Percentiles rank a stretch among this genome's conserved stretches.
Evolutionary conservation across 2,113 vertebrate species (phyloP).

Genomic region (Bubo blakistoni): DNA sequence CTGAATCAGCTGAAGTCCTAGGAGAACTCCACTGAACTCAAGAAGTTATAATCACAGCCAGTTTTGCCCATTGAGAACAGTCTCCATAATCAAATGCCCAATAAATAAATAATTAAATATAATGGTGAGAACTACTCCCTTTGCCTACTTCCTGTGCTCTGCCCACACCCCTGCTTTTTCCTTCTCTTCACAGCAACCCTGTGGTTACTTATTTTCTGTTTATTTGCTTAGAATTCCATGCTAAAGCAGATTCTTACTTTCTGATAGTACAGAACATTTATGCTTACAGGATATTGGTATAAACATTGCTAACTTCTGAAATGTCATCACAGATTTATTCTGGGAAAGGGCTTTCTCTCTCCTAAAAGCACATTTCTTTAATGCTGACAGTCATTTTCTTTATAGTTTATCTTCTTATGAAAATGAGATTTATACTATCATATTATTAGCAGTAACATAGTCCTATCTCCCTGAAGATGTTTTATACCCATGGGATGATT

Average conservation of each 20-base stretch:
- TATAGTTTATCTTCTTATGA: not conserved
- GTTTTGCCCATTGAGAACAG: not conserved
- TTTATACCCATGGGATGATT: not conserved
- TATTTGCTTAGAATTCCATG: not conserved
- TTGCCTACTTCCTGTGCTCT: not conserved
- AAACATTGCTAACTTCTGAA: not conserved
- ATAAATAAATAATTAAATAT: not conserved
- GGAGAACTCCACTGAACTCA: not conserved
- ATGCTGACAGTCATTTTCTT: not conserved
- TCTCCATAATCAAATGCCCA: not conserved
- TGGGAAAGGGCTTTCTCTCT: not conserved
- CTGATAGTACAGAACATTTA: not conserved
- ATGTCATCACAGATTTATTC: not conserved
- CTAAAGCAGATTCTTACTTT: not conserved
- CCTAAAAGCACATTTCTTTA: not conserved
- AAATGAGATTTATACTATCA: not conserved
- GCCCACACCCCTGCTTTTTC: not conserved
- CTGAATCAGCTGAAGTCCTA: not conserved
- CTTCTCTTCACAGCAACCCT: not conserved
- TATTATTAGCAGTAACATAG: not conserved
- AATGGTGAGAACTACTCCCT: not conserved
- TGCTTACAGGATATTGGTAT: not conserved
- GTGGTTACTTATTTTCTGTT: not conserved
- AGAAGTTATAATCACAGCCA: not conserved
- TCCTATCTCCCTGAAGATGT: not conserved